phyloP scores from a whole-genome alignment of 2,797 vertebrate genomes.

The Pangasius sanitwongsei region DNA sequence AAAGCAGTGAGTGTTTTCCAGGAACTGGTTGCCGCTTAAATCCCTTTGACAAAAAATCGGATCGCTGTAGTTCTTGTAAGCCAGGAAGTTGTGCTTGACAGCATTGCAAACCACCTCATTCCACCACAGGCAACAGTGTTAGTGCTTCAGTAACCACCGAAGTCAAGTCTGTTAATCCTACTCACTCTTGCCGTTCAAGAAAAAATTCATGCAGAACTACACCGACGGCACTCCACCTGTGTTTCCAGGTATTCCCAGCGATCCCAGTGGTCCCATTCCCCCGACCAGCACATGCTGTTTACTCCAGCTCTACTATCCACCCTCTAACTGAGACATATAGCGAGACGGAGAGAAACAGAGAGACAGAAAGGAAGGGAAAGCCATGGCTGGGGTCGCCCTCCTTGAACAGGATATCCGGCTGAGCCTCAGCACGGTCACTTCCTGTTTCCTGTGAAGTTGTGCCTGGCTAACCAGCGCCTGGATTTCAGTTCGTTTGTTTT shows the following conservation, averaged over 20 bases:
- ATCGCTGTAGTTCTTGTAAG: constrained; percentile 15
- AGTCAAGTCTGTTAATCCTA: background rate
- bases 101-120: background rate
- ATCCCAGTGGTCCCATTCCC: constrained; percentile 59
- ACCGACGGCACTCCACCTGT: constrained; percentile 43
- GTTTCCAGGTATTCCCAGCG: constrained; percentile 56
- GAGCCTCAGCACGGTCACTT: constrained; percentile 79
- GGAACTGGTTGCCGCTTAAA: background rate
- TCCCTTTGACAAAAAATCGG: background rate
- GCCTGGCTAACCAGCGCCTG: constrained; percentile 38
- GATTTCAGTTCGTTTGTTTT: constrained; percentile 4
- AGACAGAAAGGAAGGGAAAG: constrained; percentile 55
- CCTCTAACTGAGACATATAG: constrained; percentile 17
- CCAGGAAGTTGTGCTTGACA: constrained; percentile 26
- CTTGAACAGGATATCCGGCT: constrained; percentile 79
- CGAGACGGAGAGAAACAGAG: constrained; percentile 31
- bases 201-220: constrained; percentile 21
- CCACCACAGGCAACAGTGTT: background rate
- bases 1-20: background rate
- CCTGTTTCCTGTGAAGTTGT: constrained; percentile 78
- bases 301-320: constrained; percentile 40
- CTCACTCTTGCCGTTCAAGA: constrained; percentile 8
- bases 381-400: constrained; percentile 64
- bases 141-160: background rate
- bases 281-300: constrained; percentile 61